Evolutionary conservation across 1,140 invertebrate species (phyloP).

Genomic region (Drosophila sp.): DNA sequence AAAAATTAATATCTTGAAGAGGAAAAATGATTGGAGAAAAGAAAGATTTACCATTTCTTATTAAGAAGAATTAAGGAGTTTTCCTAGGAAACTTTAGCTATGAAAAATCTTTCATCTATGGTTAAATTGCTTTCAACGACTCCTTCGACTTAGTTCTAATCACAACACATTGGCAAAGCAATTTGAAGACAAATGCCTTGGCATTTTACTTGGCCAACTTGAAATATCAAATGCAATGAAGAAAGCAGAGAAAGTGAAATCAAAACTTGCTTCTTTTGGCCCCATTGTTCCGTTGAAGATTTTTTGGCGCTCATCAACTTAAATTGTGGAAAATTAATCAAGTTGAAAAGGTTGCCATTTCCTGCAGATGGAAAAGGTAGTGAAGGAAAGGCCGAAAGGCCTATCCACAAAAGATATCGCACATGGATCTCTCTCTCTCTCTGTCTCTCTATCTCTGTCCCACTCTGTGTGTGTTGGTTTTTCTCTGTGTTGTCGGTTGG

Average conservation of each 20-base stretch:
- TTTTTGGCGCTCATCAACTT: constrained; percentile 70
- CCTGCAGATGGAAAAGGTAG: constrained; percentile 13
- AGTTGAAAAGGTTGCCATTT: constrained; percentile 70
- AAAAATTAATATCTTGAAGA: too few species aligned
- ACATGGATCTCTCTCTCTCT: constrained; percentile 5
- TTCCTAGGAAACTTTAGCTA: too few species aligned
- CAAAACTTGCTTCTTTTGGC: constrained; percentile 30
- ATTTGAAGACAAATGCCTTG: constrained; percentile 33
- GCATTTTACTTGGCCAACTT: constrained; percentile 31
- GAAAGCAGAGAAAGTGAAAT: constrained; percentile 39
- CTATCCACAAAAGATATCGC: constrained; percentile 11
- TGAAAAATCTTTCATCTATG: not conserved
- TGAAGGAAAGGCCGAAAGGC: not conserved
- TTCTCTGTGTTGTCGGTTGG: constrained; percentile 52
- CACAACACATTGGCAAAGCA: constrained; percentile 67
- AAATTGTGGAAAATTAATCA: constrained; percentile 80
- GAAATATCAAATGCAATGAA: constrained; percentile 36
- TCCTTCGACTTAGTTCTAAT: constrained; percentile 46
- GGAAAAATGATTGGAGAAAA: too few species aligned
- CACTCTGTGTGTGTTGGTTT: constrained; percentile 35
- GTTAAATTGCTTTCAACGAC: not conserved
- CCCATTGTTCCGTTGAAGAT: constrained; percentile 48
- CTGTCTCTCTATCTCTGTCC: too few species aligned
- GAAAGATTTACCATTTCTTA: too few species aligned
- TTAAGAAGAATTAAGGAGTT: too few species aligned